Base-by-base conservation (phyloP, 1,140 invertebrate genomes). In the Drosophila quadrilineata region DNA sequence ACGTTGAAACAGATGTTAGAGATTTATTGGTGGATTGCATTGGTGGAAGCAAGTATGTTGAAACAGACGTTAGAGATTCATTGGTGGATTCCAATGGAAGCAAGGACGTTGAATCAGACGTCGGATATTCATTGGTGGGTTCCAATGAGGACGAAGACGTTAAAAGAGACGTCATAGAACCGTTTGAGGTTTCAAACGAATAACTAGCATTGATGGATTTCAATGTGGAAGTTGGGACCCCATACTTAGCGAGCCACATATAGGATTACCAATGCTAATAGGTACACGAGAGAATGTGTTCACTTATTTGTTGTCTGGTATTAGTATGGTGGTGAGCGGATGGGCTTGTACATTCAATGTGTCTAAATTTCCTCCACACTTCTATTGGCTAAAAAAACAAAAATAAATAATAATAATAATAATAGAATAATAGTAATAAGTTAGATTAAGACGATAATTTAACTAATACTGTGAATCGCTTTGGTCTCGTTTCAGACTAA, bases 211-310 rank as follows among this genome's bases (percentile, higher is more conserved):
- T n/a, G n/a, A n/a, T n/a, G n/a, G n/a, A n/a, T n/a, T n/a, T n/a
- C 0, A 33, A 12, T 2, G 29, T 2, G n/a, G 4, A 19, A 10
- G 6, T 40, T 40, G 0, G 4, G 36, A 40, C 16, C 6, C 4
- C 6, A 21, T 21, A 3, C 0, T 5, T 22, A 9, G 38, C 9
- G 14, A 3, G 1, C 17, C 17, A n/a, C 16, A 22, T 21, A 2
- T 4, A 1, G 8, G n/a, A 9, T 40, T 22, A 3, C 6, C 36
- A 22, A 19, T 21, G 36, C 36, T 43, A 26, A 1, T 12, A 26
- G 40, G 21, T 26, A 43, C 40, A 43, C 40, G 40, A 26, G 40
- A 9, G 22, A 43, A 10, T 24, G 40, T 43, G 40, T 26, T 43
- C 21, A 24, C 40, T 24, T 43, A 12, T 43, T 12, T 3, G 40